phyloP scores from a whole-genome alignment of 1,140 invertebrate species.

The Pseudomyrmex pallidus region DNA sequence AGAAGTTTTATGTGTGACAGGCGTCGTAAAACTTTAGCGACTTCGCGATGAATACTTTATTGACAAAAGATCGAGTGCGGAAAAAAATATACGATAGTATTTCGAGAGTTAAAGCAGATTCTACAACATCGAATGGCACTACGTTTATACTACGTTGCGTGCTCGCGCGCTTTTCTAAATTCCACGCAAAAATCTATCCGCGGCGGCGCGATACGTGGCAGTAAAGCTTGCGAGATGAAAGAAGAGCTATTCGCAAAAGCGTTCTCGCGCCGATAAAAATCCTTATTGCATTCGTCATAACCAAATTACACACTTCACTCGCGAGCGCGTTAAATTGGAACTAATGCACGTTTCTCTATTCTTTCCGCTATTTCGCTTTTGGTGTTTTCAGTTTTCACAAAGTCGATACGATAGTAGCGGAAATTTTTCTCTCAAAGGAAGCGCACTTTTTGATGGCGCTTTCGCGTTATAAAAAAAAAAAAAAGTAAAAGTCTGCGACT shows the following conservation, averaged over 20 bases:
- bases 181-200: slow-evolving; percentile 27
- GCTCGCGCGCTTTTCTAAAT: slow-evolving; percentile 7
- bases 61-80: slow-evolving; percentile 21
- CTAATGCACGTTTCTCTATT: slow-evolving; percentile 40
- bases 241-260: slow-evolving; percentile 38
- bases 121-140: neutral
- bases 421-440: neutral
- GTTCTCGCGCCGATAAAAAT: slow-evolving; percentile 17
- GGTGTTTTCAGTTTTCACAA: slow-evolving; percentile 10
- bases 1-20: slow-evolving; percentile 43
- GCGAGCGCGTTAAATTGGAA: slow-evolving; percentile 53
- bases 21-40: slow-evolving; percentile 30
- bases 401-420: slow-evolving; percentile 1
- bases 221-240: slow-evolving; percentile 7
- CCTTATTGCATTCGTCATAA: slow-evolving; percentile 44
- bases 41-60: slow-evolving; percentile 56
- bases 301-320: slow-evolving; percentile 44
- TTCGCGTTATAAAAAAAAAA: slow-evolving; percentile 16
- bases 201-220: slow-evolving; percentile 37
- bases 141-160: neutral
- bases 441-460: slow-evolving; percentile 4
- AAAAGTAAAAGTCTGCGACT: neutral
- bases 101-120: slow-evolving; percentile 30
- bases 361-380: slow-evolving; percentile 33
- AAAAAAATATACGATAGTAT: slow-evolving; percentile 17